Conservation (phyloP, 2,888 invertebrate species). For the Hoplodrina ambigua region DNA sequence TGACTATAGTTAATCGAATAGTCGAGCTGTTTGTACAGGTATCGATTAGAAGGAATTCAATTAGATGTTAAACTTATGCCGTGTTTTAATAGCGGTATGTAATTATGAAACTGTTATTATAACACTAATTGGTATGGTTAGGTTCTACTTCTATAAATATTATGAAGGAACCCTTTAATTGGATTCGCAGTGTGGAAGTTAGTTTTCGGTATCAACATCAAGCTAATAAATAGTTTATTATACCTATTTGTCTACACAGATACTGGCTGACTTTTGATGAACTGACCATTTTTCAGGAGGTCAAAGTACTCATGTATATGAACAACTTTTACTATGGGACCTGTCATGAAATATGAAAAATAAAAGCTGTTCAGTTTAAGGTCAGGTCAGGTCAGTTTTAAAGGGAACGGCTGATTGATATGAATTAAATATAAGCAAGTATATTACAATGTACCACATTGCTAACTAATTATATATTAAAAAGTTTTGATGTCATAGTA, state of each 20-base stretch:
- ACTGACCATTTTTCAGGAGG: too few relatives aligned
- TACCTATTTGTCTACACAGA: background rate
- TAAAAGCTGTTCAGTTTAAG: too few relatives aligned
- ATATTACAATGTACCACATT: too few relatives aligned
- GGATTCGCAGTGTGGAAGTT: background rate
- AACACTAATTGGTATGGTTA: conserved; percentile 40
- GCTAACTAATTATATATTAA: too few relatives aligned
- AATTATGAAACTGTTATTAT: conserved; percentile 47
- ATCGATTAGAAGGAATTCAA: conserved; percentile 38
- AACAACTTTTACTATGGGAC: too few relatives aligned
- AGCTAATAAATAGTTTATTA: background rate
- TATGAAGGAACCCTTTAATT: conserved; percentile 34
- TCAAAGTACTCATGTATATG: too few relatives aligned
- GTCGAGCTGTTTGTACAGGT: conserved; percentile 28
- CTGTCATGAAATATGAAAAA: too few relatives aligned
- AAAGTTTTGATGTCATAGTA: too few relatives aligned
- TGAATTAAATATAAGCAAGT: too few relatives aligned
- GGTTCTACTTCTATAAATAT: conserved; percentile 43
- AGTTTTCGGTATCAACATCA: background rate
- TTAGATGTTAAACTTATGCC: conserved; percentile 24
- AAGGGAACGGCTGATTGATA: too few relatives aligned
- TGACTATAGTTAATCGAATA: conserved; percentile 55
- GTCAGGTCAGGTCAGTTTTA: too few relatives aligned
- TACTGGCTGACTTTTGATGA: background rate
- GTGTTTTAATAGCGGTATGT: conserved; percentile 15